Evolutionary conservation across 2,113 vertebrate genomes (phyloP).

Genomic region (Pipa parva): DNA sequence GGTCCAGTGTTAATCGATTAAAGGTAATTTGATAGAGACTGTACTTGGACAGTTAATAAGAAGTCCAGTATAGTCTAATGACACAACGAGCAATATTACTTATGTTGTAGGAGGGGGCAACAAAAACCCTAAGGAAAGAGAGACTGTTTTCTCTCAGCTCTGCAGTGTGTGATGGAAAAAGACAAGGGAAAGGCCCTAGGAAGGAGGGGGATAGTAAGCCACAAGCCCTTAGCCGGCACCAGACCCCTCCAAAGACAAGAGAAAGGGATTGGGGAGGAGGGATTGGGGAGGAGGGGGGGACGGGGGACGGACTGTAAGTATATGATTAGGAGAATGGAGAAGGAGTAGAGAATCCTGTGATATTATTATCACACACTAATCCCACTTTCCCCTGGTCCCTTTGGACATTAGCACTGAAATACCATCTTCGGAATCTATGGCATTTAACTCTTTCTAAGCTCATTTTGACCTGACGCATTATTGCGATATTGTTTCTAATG

Average conservation of each 20-base stretch:
- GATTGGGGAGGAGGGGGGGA: too few species aligned
- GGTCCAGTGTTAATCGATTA: not conserved
- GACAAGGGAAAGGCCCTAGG: conserved; percentile 64
- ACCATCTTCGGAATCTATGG: conserved; percentile 19
- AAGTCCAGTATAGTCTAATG: conserved; percentile 13
- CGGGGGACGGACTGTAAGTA: conserved; percentile 21
- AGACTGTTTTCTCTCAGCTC: conserved; percentile 70
- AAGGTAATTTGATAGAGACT: not conserved
- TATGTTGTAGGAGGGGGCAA: conserved; percentile 11
- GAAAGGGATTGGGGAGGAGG: conserved; percentile 21
- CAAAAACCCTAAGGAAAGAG: conserved; percentile 43
- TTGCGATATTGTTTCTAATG: too few species aligned
- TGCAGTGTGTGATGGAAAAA: conserved; percentile 52
- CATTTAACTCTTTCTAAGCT: conserved; percentile 16
- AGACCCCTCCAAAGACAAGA: conserved; percentile 37
- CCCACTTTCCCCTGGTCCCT: conserved; percentile 24
- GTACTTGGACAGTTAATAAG: conserved; percentile 7
- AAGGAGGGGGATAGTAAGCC: conserved; percentile 59
- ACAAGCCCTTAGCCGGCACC: conserved; percentile 45
- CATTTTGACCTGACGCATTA: not conserved
- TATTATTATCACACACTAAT: conserved; percentile 44
- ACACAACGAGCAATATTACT: conserved; percentile 14
- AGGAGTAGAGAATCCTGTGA: conserved; percentile 31
- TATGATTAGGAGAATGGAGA: conserved; percentile 35
- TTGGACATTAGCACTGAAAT: conserved; percentile 33